phyloP scores from a whole-genome alignment of 2,797 vertebrate species.

The Sphenopsis melanotis region DNA sequence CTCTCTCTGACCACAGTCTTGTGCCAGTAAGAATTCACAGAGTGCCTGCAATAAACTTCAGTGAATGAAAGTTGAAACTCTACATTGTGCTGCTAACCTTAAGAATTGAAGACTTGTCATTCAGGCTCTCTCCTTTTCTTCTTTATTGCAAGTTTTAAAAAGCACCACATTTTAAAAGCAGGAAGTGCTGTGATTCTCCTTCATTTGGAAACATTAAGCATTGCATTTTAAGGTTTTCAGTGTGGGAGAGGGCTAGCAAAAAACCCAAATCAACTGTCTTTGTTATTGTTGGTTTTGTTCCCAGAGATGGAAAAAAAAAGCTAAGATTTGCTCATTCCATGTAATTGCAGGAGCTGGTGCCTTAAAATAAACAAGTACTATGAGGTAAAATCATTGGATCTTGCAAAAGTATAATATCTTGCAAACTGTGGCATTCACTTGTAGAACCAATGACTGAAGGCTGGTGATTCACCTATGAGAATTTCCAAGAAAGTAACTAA shows the following conservation, averaged over 20 bases:
- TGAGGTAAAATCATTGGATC: not conserved
- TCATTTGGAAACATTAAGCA: not conserved
- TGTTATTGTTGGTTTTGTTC: not conserved
- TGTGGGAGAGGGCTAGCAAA: not conserved
- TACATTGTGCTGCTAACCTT: not conserved
- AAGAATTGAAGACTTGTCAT: not conserved
- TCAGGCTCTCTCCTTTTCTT: not conserved
- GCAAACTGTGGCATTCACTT: not conserved
- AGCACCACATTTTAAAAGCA: not conserved
- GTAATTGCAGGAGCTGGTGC: not conserved
- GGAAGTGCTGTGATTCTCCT: rapidly evolving
- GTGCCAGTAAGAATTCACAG: not conserved
- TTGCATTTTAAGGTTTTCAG: not conserved
- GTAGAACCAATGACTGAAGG: not conserved
- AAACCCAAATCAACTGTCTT: rapidly evolving
- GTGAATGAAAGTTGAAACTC: not conserved
- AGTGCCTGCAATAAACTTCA: not conserved
- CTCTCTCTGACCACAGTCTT: not conserved
- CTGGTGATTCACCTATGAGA: not conserved
- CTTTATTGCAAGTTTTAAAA: not conserved
- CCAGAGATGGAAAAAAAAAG: not conserved
- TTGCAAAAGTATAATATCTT: not conserved
- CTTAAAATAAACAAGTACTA: not conserved
- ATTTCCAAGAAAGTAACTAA: not conserved
- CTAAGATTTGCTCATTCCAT: not conserved